Conservation (phyloP, 2,888 invertebrate genomes). For the Philopedon plagiatum region DNA sequence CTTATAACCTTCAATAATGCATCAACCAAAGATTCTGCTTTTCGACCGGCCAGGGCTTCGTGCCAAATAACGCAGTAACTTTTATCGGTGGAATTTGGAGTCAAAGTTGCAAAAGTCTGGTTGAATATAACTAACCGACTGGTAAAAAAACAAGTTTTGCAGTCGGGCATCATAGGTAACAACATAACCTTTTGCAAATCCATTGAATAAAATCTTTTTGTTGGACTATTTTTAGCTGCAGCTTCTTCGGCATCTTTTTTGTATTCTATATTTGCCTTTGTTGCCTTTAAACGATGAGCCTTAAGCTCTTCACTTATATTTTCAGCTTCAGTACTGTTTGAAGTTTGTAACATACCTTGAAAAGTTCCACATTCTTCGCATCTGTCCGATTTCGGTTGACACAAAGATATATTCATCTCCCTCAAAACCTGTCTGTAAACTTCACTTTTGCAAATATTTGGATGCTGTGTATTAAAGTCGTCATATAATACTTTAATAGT, state of each 20-base stretch:
- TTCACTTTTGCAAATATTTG: slow-evolving; percentile 41
- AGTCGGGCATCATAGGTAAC: slow-evolving; percentile 45
- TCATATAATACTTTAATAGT: too few relatives aligned
- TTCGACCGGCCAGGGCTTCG: slow-evolving; percentile 43
- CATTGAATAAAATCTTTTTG: too few relatives aligned
- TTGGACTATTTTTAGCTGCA: too few relatives aligned
- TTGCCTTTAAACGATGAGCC: neutral
- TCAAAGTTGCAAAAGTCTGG: slow-evolving; percentile 40
- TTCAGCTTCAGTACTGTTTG: neutral
- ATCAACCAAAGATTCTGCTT: slow-evolving; percentile 41
- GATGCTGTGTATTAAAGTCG: too few relatives aligned
- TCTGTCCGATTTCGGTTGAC: slow-evolving; percentile 34
- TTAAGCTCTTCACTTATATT: neutral
- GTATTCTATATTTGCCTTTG: slow-evolving; percentile 26
- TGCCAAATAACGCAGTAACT: slow-evolving; percentile 50
- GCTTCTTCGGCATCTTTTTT: neutral
- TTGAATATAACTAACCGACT: slow-evolving; percentile 44
- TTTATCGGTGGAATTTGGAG: slow-evolving; percentile 22
- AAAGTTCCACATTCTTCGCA: slow-evolving; percentile 29
- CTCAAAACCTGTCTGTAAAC: slow-evolving; percentile 26
- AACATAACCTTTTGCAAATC: too few relatives aligned
- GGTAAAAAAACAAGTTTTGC: slow-evolving; percentile 41
- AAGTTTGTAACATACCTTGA: neutral
- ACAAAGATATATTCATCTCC: slow-evolving; percentile 38
- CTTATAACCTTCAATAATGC: slow-evolving; percentile 40